A percentile compares a stretch with the other conserved stretches of the same genome.
Conservation (phyloP, 2,797 vertebrate genomes). For the Scyliorhinus canicula region DNA sequence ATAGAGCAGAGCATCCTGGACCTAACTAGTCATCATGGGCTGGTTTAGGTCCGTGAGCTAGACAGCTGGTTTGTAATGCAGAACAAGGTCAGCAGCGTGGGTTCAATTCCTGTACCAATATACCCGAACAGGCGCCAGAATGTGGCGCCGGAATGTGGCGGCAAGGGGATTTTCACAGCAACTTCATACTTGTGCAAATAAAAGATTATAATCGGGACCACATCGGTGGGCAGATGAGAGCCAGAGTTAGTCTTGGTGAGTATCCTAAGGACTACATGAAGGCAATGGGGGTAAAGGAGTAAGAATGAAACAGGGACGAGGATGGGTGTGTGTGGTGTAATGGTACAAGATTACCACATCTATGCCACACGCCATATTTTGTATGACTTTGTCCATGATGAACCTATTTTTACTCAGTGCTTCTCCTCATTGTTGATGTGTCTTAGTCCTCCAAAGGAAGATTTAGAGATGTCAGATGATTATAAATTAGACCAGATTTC, state of each 20-base stretch:
- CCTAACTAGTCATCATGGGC: background rate
- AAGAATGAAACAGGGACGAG: background rate
- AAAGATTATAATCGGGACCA: too few relatives aligned
- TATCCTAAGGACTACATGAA: background rate
- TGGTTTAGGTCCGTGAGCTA: too few relatives aligned
- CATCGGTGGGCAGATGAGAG: background rate
- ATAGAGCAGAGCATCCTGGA: background rate
- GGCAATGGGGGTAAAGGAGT: background rate
- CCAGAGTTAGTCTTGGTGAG: background rate
- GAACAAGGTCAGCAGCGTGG: too few relatives aligned
- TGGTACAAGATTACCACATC: background rate
- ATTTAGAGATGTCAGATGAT: too few relatives aligned
- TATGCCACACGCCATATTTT: background rate
- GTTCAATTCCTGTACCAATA: too few relatives aligned
- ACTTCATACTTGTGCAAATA: too few relatives aligned
- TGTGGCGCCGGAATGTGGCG: too few relatives aligned
- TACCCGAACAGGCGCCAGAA: too few relatives aligned
- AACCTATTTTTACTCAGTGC: background rate
- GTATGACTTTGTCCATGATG: background rate
- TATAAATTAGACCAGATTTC: background rate
- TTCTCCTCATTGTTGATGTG: background rate
- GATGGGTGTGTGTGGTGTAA: background rate
- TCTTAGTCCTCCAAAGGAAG: background rate
- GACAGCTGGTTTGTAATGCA: too few relatives aligned
- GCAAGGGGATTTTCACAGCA: too few relatives aligned